phyloP scores from a whole-genome alignment of 2,113 vertebrate genomes.

The Heterochromis multidens region DNA sequence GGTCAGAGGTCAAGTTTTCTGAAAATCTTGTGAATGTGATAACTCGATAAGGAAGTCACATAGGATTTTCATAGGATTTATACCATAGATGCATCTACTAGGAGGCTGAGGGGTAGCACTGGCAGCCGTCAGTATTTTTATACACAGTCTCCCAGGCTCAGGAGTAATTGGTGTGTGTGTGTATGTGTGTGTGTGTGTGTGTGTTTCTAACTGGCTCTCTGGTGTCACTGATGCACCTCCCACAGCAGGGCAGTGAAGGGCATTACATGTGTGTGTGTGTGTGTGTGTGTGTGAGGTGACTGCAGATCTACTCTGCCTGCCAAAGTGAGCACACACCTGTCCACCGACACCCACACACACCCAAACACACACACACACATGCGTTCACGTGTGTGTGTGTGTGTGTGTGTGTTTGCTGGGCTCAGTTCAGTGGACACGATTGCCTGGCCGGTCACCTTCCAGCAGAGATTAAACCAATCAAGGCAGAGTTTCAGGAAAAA shows the following conservation, averaged over 20 bases:
- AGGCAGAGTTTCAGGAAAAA: neutral
- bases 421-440: neutral
- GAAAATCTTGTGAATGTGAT: too few species aligned
- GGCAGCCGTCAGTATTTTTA: too few species aligned
- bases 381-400: neutral
- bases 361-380: neutral
- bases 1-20: too few species aligned
- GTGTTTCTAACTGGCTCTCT: neutral
- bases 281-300: neutral
- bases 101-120: too few species aligned
- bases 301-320: neutral
- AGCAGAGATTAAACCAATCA: neutral
- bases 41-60: too few species aligned
- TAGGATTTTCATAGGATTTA: too few species aligned
- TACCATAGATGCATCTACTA: too few species aligned
- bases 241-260: neutral
- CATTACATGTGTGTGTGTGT: neutral
- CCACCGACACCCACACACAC: neutral
- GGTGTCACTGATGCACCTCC: neutral
- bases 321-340: conserved; percentile 4
- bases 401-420: neutral
- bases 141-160: neutral
- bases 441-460: neutral
- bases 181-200: too few species aligned
- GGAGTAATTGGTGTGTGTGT: too few species aligned